These are phyloP conservation scores for Ascidia mentula DNA, from an alignment of 23 tunicate genomes.

Conservation along the genomic window DNA sequence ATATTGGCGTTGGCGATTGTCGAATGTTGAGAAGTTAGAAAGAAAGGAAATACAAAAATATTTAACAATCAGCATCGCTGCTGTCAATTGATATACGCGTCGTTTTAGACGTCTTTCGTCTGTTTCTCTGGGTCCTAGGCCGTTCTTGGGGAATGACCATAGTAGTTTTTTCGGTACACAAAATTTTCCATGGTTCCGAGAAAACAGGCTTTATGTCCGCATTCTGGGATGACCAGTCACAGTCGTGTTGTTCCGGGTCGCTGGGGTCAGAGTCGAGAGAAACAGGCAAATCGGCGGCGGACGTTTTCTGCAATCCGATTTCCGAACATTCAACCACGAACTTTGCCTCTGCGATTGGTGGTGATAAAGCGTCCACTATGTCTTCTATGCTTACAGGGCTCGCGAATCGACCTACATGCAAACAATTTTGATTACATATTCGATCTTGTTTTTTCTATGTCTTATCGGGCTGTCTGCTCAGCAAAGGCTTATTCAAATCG, in stretches of 20 bases:
- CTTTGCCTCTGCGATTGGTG: neutral
- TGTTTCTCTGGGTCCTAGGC: neutral
- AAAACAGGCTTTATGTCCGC: neutral
- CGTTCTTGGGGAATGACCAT: too few relatives aligned
- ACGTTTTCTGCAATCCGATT: neutral
- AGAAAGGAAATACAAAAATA: neutral
- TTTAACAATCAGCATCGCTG: neutral
- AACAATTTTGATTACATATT: neutral
- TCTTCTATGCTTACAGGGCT: neutral
- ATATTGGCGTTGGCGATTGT: constrained; percentile 4
- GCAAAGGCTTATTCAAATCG: too few relatives aligned
- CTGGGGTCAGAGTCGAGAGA: neutral
- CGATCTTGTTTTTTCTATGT: too few relatives aligned
- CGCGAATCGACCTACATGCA: neutral
- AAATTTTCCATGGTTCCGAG: neutral
- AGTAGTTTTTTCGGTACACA: neutral
- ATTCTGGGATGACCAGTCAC: neutral
- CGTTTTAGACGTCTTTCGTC: constrained; percentile 1
- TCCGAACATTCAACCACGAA: neutral
- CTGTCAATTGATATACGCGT: neutral
- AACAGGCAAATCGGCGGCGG: neutral
- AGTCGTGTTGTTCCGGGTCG: neutral
- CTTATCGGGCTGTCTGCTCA: too few relatives aligned
- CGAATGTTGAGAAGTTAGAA: neutral
- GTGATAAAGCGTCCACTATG: neutral